Evolutionary conservation across 2,113 vertebrate genomes (phyloP).

Genomic region (Entelurus aequoreus): DNA sequence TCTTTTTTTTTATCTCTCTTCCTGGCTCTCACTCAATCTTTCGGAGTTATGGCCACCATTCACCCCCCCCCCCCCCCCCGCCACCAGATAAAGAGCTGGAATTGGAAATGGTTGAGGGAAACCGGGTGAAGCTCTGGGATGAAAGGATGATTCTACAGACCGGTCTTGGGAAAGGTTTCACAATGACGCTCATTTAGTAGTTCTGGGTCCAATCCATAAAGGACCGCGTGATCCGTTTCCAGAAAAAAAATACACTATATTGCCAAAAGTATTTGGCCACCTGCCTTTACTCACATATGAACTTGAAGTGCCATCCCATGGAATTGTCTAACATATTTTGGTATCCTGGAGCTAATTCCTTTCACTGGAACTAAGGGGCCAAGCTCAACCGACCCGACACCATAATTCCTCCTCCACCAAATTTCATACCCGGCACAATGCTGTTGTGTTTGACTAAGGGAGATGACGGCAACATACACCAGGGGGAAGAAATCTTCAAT

Average conservation of each 20-base stretch:
- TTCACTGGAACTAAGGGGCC: too few species aligned
- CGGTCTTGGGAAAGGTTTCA: slow-evolving; percentile 42
- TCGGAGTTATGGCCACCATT: slow-evolving; percentile 50
- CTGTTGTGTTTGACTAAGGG: too few species aligned
- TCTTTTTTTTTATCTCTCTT: slow-evolving; percentile 39
- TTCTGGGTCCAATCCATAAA: not conserved
- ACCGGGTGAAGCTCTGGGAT: slow-evolving; percentile 38
- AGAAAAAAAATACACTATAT: not conserved
- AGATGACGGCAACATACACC: too few species aligned
- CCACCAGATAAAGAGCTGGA: slow-evolving; percentile 45
- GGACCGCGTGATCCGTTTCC: not conserved
- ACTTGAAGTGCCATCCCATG: too few species aligned
- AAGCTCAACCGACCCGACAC: too few species aligned
- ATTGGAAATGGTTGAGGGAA: slow-evolving; percentile 55
- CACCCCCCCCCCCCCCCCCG: slow-evolving; percentile 15
- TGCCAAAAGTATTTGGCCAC: too few species aligned
- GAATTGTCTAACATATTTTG: too few species aligned
- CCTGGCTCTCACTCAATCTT: slow-evolving; percentile 56
- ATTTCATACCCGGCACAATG: too few species aligned
- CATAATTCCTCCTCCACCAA: too few species aligned
- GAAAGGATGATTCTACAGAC: slow-evolving; percentile 54
- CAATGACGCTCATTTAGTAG: slow-evolving; percentile 36
- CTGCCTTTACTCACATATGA: too few species aligned
- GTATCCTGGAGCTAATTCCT: too few species aligned
- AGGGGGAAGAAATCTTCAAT: too few species aligned